A percentile compares a stretch with the other conserved stretches of the same genome.
Evolutionary conservation across 1,140 invertebrate species (phyloP).

Genomic region (Zaprionus tsacasi): DNA sequence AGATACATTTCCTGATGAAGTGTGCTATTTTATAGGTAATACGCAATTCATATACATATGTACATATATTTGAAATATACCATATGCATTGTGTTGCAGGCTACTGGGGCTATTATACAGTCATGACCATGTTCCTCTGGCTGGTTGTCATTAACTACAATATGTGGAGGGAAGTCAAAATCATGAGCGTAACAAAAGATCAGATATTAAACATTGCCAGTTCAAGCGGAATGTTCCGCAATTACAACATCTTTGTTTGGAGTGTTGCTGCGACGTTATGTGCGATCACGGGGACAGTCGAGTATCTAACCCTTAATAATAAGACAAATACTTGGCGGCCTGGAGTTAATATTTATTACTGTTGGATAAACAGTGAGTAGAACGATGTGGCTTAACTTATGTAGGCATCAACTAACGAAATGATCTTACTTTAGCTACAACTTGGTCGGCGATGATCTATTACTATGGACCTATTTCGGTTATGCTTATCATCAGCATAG

Average conservation of each 20-base stretch:
- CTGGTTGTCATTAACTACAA: constrained; percentile 1
- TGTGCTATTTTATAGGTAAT: constrained; percentile 2
- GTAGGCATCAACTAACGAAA: not conserved
- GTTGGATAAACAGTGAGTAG: constrained; percentile 2
- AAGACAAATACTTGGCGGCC: not conserved
- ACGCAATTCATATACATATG: no score
- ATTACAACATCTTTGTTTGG: constrained; percentile 8
- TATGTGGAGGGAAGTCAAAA: not conserved
- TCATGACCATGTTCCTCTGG: constrained; percentile 17
- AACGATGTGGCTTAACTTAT: not conserved
- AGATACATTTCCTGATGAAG: fast-evolving
- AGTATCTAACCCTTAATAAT: not conserved
- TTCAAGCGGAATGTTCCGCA: not conserved
- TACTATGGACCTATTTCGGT: not conserved
- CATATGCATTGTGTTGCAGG: not conserved
- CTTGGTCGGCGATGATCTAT: constrained; percentile 2
- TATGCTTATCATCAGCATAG: not conserved
- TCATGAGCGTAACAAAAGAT: not conserved
- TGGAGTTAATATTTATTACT: not conserved
- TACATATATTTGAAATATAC: not conserved
- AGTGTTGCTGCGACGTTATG: not conserved
- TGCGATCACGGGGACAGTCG: not conserved
- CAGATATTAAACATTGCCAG: no score
- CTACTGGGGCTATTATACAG: constrained; percentile 1
- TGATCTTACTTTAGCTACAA: not conserved